Evolutionary conservation across 1,140 invertebrate species (phyloP).

Genomic region (Hycleus phaleratus): DNA sequence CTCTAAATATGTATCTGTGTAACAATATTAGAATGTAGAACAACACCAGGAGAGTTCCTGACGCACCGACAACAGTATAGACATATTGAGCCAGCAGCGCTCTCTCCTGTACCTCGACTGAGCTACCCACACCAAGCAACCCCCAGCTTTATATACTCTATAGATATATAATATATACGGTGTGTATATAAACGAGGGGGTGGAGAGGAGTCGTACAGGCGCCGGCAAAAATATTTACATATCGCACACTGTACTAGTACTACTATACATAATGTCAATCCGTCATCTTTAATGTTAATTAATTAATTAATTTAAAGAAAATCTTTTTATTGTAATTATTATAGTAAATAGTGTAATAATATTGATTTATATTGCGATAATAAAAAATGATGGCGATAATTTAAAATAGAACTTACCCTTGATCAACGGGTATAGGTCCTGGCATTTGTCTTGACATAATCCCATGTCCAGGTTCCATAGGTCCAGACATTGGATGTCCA

Average conservation of each 20-base stretch:
- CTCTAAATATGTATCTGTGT: neutral
- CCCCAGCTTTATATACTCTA: neutral
- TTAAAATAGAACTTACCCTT: slow-evolving; percentile 52
- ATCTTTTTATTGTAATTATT: neutral
- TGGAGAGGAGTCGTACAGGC: slow-evolving; percentile 40
- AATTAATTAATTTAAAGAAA: slow-evolving; percentile 12
- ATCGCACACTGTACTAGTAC: slow-evolving; percentile 8
- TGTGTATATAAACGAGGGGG: slow-evolving; percentile 2
- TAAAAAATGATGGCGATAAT: too few relatives aligned
- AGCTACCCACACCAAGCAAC: slow-evolving; percentile 28
- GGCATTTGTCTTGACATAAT: slow-evolving; percentile 54
- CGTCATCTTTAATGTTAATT: slow-evolving; percentile 12
- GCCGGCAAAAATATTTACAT: slow-evolving; percentile 39
- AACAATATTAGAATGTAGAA: neutral
- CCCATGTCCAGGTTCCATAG: slow-evolving; percentile 52
- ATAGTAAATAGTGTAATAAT: too few relatives aligned
- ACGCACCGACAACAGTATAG: slow-evolving; percentile 34
- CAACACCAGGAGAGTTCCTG: slow-evolving; percentile 10
- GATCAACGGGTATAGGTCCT: slow-evolving; percentile 60
- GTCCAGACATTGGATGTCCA: slow-evolving; percentile 53
- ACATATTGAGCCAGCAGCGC: slow-evolving; percentile 32
- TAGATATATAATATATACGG: slow-evolving; percentile 26
- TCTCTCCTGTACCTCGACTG: slow-evolving; percentile 23
- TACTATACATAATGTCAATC: slow-evolving; percentile 13
- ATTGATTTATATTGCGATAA: neutral